phyloP scores from a whole-genome alignment of 2,888 invertebrate genomes.

The Chydorus sphaericus region DNA sequence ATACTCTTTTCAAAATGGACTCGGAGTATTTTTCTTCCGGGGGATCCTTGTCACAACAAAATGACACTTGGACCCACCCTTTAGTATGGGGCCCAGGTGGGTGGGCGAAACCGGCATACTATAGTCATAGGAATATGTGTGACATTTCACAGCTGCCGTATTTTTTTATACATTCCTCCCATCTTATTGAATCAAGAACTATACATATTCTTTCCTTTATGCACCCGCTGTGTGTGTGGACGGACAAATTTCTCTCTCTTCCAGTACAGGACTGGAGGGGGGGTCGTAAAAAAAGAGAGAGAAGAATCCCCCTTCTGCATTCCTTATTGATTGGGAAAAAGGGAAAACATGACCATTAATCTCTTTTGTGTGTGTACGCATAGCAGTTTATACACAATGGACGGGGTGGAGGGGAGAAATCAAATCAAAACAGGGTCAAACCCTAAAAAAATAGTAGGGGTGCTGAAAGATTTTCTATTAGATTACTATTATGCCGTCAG shows the following conservation, averaged over 20 bases:
- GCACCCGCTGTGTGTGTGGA: neutral
- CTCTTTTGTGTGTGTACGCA: too few relatives aligned
- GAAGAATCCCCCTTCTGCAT: neutral
- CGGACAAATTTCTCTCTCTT: slow-evolving; percentile 4
- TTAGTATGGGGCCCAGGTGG: slow-evolving; percentile 2
- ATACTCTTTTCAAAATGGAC: too few relatives aligned
- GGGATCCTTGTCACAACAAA: slow-evolving; percentile 6
- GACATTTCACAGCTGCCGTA: neutral
- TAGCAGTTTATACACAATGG: too few relatives aligned
- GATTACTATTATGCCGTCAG: too few relatives aligned
- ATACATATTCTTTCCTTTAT: neutral
- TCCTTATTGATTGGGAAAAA: too few relatives aligned
- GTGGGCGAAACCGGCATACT: too few relatives aligned
- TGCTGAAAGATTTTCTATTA: too few relatives aligned
- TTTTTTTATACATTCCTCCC: neutral
- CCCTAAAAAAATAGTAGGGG: too few relatives aligned
- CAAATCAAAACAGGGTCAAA: too few relatives aligned
- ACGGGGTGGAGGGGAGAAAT: too few relatives aligned
- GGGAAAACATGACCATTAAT: too few relatives aligned
- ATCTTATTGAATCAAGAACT: neutral
- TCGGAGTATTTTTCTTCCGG: too few relatives aligned
- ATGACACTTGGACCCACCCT: neutral
- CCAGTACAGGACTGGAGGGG: neutral
- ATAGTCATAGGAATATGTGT: neutral
- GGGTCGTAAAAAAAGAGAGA: neutral